Conservation (phyloP, 2,888 invertebrate species). For the Callimorpha dominula region DNA sequence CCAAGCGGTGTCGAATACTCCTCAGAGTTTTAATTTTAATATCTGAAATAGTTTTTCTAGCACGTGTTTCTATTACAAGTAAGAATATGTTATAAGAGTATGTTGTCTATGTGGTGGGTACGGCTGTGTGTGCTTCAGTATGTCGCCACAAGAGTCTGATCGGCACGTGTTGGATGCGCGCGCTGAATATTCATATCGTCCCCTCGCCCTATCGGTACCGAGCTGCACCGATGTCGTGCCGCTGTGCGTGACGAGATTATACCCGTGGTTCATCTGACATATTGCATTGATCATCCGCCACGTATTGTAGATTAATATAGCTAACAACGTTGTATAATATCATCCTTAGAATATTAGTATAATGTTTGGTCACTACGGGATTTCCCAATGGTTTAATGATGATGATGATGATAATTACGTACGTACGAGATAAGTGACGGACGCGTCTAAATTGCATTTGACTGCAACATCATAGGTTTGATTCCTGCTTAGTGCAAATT, state of each 20-base stretch:
- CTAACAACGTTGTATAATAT: neutral
- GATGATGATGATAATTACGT: too few species aligned
- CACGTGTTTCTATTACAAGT: too few species aligned
- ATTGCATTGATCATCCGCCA: neutral
- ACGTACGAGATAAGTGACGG: too few species aligned
- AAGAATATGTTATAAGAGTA: neutral
- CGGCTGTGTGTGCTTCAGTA: too few species aligned
- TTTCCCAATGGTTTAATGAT: neutral
- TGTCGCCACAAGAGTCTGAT: neutral
- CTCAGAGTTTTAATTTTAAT: neutral
- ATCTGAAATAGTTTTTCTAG: too few species aligned
- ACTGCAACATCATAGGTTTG: too few species aligned
- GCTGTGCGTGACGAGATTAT: conserved; percentile 13
- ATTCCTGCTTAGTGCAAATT: too few species aligned
- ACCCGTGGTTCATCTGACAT: neutral
- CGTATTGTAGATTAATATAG: conserved; percentile 4
- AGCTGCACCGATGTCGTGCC: neutral
- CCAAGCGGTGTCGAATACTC: too few species aligned
- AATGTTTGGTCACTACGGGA: neutral
- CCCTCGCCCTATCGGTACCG: neutral
- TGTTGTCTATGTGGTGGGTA: neutral
- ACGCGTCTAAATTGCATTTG: too few species aligned
- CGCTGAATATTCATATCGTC: conserved; percentile 12
- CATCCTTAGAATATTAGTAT: too few species aligned
- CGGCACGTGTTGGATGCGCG: neutral